A percentile compares a stretch with the other conserved stretches of the same genome.
Evolutionary conservation across 2,888 invertebrate genomes (phyloP).

Genomic region (Phanerotoma sp.): DNA sequence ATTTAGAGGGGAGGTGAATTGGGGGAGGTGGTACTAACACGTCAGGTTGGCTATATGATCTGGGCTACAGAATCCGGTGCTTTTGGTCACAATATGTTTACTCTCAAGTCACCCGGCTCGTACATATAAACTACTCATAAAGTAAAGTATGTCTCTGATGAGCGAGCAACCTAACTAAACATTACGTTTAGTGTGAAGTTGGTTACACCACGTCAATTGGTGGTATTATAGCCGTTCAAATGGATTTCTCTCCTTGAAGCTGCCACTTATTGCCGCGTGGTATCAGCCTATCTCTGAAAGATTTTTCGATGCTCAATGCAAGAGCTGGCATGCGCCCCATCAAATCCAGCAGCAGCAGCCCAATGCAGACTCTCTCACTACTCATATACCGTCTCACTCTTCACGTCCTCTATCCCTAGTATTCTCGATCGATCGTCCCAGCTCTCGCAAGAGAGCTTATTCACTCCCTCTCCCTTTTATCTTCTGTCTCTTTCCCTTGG

Average conservation of each 20-base stretch:
- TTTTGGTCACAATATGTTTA: background rate
- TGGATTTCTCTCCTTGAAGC: no score
- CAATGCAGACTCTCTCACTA: conserved; percentile 9
- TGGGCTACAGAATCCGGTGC: background rate
- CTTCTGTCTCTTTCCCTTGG: conserved; percentile 23
- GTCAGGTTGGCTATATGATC: conserved; percentile 19
- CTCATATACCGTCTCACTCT: background rate
- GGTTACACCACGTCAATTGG: no score
- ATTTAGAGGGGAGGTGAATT: no score
- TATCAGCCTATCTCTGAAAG: background rate
- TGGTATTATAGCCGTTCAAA: no score
- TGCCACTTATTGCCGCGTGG: no score
- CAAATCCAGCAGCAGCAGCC: background rate
- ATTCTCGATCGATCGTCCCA: conserved; percentile 27
- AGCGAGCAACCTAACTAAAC: no score
- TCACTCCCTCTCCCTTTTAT: conserved; percentile 26
- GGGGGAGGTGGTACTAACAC: conserved; percentile 16
- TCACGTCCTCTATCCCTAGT: conserved; percentile 17
- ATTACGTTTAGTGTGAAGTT: no score
- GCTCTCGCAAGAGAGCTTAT: conserved; percentile 31
- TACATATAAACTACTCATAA: no score
- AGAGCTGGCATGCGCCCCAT: conserved; percentile 7
- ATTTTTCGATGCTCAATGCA: background rate
- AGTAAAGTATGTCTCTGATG: no score
- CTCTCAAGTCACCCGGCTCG: no score